These are phyloP conservation scores for Chymomyza fuscimana DNA, from an alignment of 2,888 invertebrate species.

Conservation along the genomic window DNA sequence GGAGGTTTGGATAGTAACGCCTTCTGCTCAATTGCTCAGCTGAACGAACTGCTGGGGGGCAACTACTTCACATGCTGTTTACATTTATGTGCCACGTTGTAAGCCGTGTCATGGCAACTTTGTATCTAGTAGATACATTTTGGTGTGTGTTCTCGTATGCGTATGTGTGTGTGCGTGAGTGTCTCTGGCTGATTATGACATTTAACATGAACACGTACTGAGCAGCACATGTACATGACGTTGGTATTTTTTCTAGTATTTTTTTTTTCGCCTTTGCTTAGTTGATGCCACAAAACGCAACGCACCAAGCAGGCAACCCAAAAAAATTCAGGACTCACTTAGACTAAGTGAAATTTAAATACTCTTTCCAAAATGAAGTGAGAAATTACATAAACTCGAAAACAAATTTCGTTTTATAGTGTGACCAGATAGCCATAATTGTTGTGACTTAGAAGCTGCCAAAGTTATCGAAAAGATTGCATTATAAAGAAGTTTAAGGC, in stretches of 20 bases:
- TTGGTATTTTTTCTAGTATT: constrained; percentile 24
- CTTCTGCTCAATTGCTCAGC: constrained; percentile 28
- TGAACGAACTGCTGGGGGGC: constrained; percentile 2
- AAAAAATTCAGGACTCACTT: background rate
- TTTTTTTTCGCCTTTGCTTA: constrained; percentile 22
- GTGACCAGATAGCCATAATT: no score
- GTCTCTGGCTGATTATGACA: constrained; percentile 65
- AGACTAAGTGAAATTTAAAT: background rate
- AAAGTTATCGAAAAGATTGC: no score
- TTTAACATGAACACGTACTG: constrained; percentile 70
- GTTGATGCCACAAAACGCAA: constrained; percentile 36
- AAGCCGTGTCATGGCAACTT: constrained; percentile 34
- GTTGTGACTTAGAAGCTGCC: no score
- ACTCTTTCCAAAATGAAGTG: background rate
- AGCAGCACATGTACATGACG: constrained; percentile 54
- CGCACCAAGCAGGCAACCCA: constrained; percentile 27
- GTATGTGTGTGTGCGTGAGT: constrained; percentile 28
- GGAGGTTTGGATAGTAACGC: constrained; percentile 42
- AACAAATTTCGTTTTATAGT: no score
- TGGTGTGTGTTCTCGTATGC: constrained; percentile 3
- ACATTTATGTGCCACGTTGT: constrained; percentile 57
- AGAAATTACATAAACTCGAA: no score
- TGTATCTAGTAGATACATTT: constrained; percentile 47
- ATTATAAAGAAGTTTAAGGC: no score
- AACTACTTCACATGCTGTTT: constrained; percentile 59